Base-by-base conservation (phyloP, 2,113 vertebrate genomes). In the Cochlearius cochlearius region DNA sequence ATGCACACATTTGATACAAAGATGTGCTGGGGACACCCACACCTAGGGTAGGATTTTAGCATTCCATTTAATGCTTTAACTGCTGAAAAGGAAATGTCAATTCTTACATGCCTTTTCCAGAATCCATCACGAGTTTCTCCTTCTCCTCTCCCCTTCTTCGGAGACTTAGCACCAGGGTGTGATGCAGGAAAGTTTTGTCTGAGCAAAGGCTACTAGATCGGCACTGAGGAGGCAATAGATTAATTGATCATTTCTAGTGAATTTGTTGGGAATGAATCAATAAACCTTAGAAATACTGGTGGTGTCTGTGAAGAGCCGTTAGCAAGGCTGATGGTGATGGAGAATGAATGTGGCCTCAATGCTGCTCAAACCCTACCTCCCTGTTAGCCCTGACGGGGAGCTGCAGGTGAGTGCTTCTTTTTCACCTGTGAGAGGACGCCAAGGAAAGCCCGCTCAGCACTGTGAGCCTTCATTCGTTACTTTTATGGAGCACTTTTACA, bases 1-100 rank as follows among this genome's bases (percentile, higher is more conserved):
- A 95, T 8, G 49, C 22, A 38, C 50, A 47, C 69, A 73, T 90
- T 91, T 78, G 77, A 90, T 73, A 55, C 78, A 90, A 86, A 96
- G 92, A 88, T 81, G 75, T 80, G 45, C 90, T 1, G 7, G 62
- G 62, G 74, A 93, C 91, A 79, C 41, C 52, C 79, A 45, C 74
- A 94, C 45, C 62, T 77, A 43, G 34, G 26, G 41, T 15, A 76
- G 52, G 81, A 58, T 91, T 82, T 76, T 73, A 88, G 43, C 4
- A 0, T 80, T 81, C 2, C 1, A 5, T 68, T 88, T 82, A 55
- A 11, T 53, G 66, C 53, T 90, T 59, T 59, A 90, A 58, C 38
- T 82, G 39, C 75, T 81, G 49, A 60, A 86, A 91, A 82, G 74
- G 26, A 81, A 82, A 73, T 43, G 36, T 18, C 8, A 5, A 2